Evolutionary conservation across 2,113 vertebrate species (phyloP).

Genomic region (Pollachius pollachius): DNA sequence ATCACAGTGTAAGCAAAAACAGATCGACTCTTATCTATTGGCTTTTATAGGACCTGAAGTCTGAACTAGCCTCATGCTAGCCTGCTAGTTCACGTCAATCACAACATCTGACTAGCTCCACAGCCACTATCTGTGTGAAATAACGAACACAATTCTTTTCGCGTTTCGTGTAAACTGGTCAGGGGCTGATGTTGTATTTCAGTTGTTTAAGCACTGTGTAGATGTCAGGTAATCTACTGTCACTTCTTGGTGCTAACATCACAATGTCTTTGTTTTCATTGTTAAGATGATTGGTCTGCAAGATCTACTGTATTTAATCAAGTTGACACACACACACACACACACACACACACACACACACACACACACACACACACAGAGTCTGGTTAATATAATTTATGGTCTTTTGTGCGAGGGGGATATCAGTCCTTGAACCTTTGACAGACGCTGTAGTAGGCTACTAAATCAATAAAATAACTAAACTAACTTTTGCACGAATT

Average conservation of each 20-base stretch:
- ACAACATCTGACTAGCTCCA: slow-evolving; percentile 34
- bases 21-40: slow-evolving; percentile 12
- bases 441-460: background rate
- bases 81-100: slow-evolving; percentile 46
- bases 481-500: background rate
- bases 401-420: background rate
- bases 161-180: too few species aligned
- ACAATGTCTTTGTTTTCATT: background rate
- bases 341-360: too few species aligned
- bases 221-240: background rate
- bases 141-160: too few species aligned
- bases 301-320: background rate
- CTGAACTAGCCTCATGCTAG: slow-evolving; percentile 41
- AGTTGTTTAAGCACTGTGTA: too few species aligned
- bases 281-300: background rate
- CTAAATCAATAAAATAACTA: background rate
- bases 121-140: too few species aligned
- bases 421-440: slow-evolving; percentile 1
- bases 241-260: background rate
- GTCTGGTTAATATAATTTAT: background rate
- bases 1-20: slow-evolving; percentile 92
- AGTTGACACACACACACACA: too few species aligned
- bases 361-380: background rate
- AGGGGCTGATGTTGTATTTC: too few species aligned
- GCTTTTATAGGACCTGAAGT: slow-evolving; percentile 28